Base-by-base conservation (phyloP, 2,797 vertebrate genomes). In the Coilia nasus region DNA sequence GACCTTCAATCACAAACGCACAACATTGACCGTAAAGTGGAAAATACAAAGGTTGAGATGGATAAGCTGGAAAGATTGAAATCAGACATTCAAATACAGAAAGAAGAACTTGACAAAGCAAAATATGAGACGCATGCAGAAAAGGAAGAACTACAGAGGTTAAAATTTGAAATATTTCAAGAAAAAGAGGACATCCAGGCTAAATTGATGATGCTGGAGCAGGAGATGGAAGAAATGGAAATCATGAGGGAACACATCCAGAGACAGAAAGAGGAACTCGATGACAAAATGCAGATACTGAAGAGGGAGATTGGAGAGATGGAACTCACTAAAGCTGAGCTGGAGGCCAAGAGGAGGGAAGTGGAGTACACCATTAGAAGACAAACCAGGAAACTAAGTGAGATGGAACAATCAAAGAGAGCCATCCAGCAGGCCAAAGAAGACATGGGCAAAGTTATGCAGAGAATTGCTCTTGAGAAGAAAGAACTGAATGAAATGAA, bases 311-410 rank as follows among this genome's bases (percentile, higher is more conserved):
- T 67, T 23, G 23, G 25, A 60, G 57, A 87, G 21, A 35, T 83
- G 19, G 60, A 82, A 19, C 41, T 84, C 25, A 47, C 28, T 10
- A 87, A 10, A 67, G 2, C 31, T 25, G 57, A 81, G 6, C 28
- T 83, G 11, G 23, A 31, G 35, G 4, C 78, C 21, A 35, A 82
- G 25, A 75, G 64, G 28, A 28, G 50, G 15, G 15, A 87, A 3
- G 12, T 85, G 60, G 56, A 83, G 3, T 6, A 12, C 44, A 57
- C 80, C 7, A 83, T 15, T n/a, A 88, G 67, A 84, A 81, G 82
- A 57, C 54, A 7, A 2, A 85, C 81, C 50, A 41, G 83, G 75
- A 85, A 86, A 83, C 84, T 86, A 75, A 28, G n/a, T 41, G 46
- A 82, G 82, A 80, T 86, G 21, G 62, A 87, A 23, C 17, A 86